Percentiles rank a stretch among this genome's conserved stretches.
Conservation (phyloP, 2,113 vertebrate species). For the Oenanthe oenanthe region DNA sequence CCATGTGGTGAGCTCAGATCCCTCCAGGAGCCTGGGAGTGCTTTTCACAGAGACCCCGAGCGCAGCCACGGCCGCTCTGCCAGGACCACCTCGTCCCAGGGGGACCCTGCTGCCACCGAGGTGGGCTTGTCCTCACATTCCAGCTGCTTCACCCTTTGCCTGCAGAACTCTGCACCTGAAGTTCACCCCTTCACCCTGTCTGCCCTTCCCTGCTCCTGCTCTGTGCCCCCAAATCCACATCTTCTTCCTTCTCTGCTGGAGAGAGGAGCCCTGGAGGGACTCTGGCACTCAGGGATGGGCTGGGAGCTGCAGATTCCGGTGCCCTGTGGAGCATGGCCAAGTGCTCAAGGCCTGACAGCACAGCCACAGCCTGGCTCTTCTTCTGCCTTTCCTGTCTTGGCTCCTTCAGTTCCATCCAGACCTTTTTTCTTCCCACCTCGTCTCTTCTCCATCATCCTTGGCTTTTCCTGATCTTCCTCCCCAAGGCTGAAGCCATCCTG, state of each 20-base stretch:
- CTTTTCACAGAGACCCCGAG: not conserved
- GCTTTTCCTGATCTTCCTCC: not conserved
- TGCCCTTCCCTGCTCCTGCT: not conserved
- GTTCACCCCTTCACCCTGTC: rapidly evolving
- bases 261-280: not conserved
- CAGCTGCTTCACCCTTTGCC: not conserved
- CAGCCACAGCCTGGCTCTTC: not conserved
- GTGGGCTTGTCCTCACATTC: not conserved
- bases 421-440: not conserved
- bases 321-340: rapidly evolving
- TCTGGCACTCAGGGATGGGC: rapidly evolving
- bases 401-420: not conserved
- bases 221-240: not conserved
- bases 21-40: not conserved
- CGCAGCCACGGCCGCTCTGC: not conserved
- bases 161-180: not conserved
- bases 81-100: rapidly evolving
- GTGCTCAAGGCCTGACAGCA: not conserved
- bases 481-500: not conserved
- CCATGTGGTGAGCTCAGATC: rapidly evolving
- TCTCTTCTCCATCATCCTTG: not conserved
- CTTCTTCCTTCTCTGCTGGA: not conserved
- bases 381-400: not conserved
- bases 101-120: not conserved
- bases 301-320: rapidly evolving